Conservation (phyloP, 2,797 vertebrate genomes). For the Pygocentrus nattereri region DNA sequence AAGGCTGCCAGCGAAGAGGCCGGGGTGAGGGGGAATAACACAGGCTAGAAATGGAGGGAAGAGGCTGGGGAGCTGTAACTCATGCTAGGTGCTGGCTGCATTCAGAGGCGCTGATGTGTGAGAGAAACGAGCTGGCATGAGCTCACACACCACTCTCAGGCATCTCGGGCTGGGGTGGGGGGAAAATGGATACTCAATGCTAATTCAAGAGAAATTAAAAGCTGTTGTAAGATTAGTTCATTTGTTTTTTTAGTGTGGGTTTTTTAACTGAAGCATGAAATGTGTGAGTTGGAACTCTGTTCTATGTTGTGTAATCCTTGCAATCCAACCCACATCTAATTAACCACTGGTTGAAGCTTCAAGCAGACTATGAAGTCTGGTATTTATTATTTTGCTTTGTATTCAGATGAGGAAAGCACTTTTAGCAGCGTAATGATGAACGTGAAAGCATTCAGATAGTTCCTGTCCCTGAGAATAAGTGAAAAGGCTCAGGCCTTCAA, state of each 20-base stretch:
- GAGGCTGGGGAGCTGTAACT: slow-evolving; percentile 51
- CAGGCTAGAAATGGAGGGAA: slow-evolving; percentile 56
- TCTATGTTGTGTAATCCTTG: background rate
- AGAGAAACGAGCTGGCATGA: slow-evolving; percentile 56
- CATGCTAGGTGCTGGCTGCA: slow-evolving; percentile 51
- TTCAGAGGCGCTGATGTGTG: slow-evolving; percentile 66
- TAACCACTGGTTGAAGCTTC: too few species aligned
- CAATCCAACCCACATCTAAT: background rate
- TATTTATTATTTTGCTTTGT: too few species aligned
- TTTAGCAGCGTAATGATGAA: too few species aligned
- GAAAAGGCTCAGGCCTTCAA: too few species aligned
- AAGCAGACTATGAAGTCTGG: too few species aligned
- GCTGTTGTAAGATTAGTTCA: background rate
- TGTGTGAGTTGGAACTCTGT: background rate
- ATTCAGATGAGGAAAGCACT: too few species aligned
- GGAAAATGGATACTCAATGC: background rate
- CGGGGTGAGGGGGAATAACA: slow-evolving; percentile 63
- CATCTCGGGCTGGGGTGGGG: background rate
- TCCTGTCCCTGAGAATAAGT: too few species aligned
- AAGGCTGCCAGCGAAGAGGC: slow-evolving; percentile 72
- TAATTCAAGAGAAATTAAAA: slow-evolving; percentile 12
- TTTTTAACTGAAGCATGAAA: background rate
- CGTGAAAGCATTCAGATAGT: too few species aligned
- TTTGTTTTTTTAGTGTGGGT: background rate
- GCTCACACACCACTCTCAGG: slow-evolving; percentile 31